Evolutionary conservation across 1,140 invertebrate species (phyloP), one percentile per base, ranked within the genome.

Genomic region (Agrilus planipennis): DNA sequence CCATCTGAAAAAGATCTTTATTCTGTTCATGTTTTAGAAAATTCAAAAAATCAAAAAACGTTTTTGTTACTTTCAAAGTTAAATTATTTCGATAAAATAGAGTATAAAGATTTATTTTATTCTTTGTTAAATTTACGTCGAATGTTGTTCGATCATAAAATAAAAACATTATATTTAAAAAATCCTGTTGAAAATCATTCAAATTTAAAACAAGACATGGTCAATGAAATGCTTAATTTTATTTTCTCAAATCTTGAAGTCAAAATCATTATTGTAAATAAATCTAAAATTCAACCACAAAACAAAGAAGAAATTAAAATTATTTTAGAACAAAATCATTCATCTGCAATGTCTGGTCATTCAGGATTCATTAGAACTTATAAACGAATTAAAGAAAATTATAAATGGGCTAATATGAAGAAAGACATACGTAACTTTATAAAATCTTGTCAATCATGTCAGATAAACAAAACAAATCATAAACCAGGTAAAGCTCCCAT

Each of bases 381-480:
- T 12, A 3, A 11, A 4, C 4, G 28, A 3, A 29, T 29, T 4
- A 11, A 11, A 29, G 3, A 29, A 4, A 29, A 3, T 6, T 29
- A 29, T n/a, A 34, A 40, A 22, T 41, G 39, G 39, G 7, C 4
- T 3, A 32, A 17, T 12, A 41, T 41, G 39, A 41, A 15, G 15
- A 3, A n/a, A 9, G 39, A 41, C 19, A 45, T 45, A 14, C 32
- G 19, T 12, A 23, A 36, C 10, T 45, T 40, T 41, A 22, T 22
- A 18, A 34, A 17, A 12, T n/a, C n/a, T 12, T 45, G 43, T 12
- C 19, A n/a, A n/a, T n/a, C 25, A 6, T 63, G 59, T 39, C 61
- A 64, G 45, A 48, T 48, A 31, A 52, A 53, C 31, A 64, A 62
- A 54, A 50, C 54, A 10, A 50, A 51, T 16, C 38, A 51, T 10